Conservation (phyloP, 2,797 vertebrate genomes). For the Ctenochaetus hawaiiensis region DNA sequence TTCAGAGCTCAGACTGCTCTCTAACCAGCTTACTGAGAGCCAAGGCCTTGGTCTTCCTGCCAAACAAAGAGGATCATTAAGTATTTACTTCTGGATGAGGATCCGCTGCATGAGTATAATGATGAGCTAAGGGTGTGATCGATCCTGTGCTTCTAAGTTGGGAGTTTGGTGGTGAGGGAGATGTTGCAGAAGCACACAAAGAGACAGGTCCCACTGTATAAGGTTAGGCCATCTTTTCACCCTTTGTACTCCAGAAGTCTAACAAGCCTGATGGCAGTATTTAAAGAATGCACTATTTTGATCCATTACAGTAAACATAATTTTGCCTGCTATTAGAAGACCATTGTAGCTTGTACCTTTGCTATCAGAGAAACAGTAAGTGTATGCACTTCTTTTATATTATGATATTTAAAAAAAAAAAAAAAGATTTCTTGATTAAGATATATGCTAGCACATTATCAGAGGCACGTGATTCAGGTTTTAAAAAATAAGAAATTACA, state of each 20-base stretch:
- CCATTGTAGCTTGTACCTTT: not conserved
- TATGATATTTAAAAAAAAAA: no score
- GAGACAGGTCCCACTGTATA: slow-evolving; percentile 21
- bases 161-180: slow-evolving; percentile 16
- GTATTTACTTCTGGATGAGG: slow-evolving; percentile 70
- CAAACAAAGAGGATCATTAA: slow-evolving; percentile 76
- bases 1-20: slow-evolving; percentile 74
- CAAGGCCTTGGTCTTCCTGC: slow-evolving; percentile 65
- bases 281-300: not conserved
- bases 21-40: slow-evolving; percentile 76
- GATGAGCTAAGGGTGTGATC: slow-evolving; percentile 53
- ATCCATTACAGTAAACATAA: not conserved
- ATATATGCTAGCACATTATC: no score
- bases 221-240: slow-evolving; percentile 30
- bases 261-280: not conserved
- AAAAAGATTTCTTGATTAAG: no score
- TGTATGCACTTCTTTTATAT: no score
- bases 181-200: slow-evolving; percentile 27
- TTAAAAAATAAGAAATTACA: no score
- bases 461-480: no score
- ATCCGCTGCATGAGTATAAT: slow-evolving; percentile 50
- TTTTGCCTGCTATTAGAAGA: not conserved
- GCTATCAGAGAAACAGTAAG: no score
- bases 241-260: slow-evolving; percentile 18
- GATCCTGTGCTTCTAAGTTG: slow-evolving; percentile 31